Conservation (phyloP, 2,888 invertebrate genomes). For the Cheilosia grossa region DNA sequence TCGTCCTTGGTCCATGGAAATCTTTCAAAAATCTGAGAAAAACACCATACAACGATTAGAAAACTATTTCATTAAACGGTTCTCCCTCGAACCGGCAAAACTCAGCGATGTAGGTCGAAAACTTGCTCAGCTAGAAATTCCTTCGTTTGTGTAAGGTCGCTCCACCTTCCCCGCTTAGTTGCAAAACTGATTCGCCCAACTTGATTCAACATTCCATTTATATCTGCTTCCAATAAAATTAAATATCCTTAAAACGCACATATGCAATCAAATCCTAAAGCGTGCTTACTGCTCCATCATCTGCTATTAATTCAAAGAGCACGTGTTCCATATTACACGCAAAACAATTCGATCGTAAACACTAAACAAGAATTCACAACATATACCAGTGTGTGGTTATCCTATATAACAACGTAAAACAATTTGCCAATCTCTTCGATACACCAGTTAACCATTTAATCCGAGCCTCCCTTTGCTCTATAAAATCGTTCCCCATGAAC, state of each 20-base stretch:
- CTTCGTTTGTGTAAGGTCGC: no score
- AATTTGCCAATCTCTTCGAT: slow-evolving; percentile 43
- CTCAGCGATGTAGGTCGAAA: no score
- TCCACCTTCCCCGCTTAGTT: no score
- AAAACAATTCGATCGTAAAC: slow-evolving; percentile 3
- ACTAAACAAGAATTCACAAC: slow-evolving; percentile 5
- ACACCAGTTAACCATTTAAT: slow-evolving; percentile 18
- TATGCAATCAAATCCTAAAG: slow-evolving; percentile 1
- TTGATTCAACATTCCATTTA: no score
- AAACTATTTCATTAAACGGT: no score
- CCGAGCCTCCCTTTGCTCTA: slow-evolving; percentile 21
- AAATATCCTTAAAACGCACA: background rate
- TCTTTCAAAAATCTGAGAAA: no score
- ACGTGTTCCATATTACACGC: background rate
- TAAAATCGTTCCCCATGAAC: slow-evolving; percentile 53
- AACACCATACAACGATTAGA: no score
- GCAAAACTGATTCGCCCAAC: no score
- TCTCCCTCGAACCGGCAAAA: no score
- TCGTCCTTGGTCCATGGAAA: no score
- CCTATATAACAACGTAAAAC: slow-evolving; percentile 30
- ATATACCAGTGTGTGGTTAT: background rate
- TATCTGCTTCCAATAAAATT: background rate
- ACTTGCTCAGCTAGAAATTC: no score
- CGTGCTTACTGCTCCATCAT: background rate
- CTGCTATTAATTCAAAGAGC: slow-evolving; percentile 4